Evolutionary conservation across 2,797 vertebrate species (phyloP), one percentile per base, ranked within the genome.

Genomic region (Pteropus rufus): DNA sequence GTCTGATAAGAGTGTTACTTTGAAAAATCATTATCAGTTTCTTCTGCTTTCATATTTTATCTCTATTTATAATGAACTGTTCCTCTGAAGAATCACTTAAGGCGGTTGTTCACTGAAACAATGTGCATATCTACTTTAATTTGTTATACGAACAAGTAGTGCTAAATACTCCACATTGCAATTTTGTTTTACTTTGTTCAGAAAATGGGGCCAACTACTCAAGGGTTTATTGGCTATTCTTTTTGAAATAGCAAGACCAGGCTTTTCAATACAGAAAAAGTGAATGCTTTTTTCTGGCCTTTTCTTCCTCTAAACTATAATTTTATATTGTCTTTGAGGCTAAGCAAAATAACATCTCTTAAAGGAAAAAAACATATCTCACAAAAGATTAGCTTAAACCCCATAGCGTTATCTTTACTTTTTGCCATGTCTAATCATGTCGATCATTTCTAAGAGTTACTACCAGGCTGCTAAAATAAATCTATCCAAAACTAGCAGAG

Each of bases 311-410:
- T 91, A 93, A 92, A 77, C 41, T 93, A 56, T 80, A 79, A 91
- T 93, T 97, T 95, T 79, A 26, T 94, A 82, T 94, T 76, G 19
- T 94, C 21, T 96, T 85, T 91, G 44, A 83, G 52, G 24, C 41
- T 58, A 95, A 86, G 41, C 15, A 89, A 79, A 91, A 80, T 52
- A 72, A n/a, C 15, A 94, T 31, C 39, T 88, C 62, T 92, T 96
- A 93, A 95, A 94, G 75, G 83, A 92, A 97, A 95, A 95, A 96
- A 92, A 31, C 34, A 7, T 79, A 88, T 93, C 77, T 95, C 62
- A 91, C 34, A 91, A 41, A 83, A 97, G 73, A 95, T 95, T 90
- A 93, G 46, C 36, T 93, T 92, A 91, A 95, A 69, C 18, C 52
- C 39, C 62, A 41, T 49, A 54, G 49, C 8, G 16, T 91, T 95